Base-by-base conservation (phyloP, 2,888 invertebrate species). In the Plebejus anna region DNA sequence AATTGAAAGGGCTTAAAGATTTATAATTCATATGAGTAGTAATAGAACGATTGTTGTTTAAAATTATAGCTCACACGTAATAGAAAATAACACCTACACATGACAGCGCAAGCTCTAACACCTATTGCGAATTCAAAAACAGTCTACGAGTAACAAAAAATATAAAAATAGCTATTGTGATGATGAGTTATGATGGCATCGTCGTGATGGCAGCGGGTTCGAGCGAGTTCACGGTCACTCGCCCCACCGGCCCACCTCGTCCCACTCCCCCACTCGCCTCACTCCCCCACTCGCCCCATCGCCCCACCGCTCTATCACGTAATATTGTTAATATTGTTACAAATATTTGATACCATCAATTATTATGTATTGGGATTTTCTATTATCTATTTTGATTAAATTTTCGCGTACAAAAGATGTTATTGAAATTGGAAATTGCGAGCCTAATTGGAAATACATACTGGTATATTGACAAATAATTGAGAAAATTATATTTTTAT, bases 181-280 rank as follows among this genome's bases (percentile, higher is more conserved):
- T 51, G 47, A 72, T 72, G 51, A 51, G 78, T 55, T 75, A 75
- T 77, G 47, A 28, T 55, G 73, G 32, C 51, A 22, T 80, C 77
- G 82, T 82, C 76, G 80, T 78, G 83, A 84, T 81, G 82, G 84
- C 83, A 81, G 83, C 81, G 85, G 88, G 92, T 87, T 91, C 91
- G 90, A 78, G 80, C 42, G 89, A 89, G 94, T 93, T 94, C 93
- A 94, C 87, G 93, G 93, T 88, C 90, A 84, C 61, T 7, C 71
- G 70, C 76, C 59, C 57, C 42, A 42, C 66, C 51, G 80, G 80
- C 81, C 82, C 72, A 28, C 80, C 32, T 38, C 79, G 80, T 78
- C 66, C 66, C 32, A 36, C 76, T 77, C 75, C 81, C 80, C 82
- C 77, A 22, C 80, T 75, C 71, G 78, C 80, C 78, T 77, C 77